A percentile compares a stretch with the other conserved stretches of the same genome.
These are phyloP conservation scores for Halocynthia aurantium DNA, from an alignment of 23 tunicate species.

Conservation along the genomic window DNA sequence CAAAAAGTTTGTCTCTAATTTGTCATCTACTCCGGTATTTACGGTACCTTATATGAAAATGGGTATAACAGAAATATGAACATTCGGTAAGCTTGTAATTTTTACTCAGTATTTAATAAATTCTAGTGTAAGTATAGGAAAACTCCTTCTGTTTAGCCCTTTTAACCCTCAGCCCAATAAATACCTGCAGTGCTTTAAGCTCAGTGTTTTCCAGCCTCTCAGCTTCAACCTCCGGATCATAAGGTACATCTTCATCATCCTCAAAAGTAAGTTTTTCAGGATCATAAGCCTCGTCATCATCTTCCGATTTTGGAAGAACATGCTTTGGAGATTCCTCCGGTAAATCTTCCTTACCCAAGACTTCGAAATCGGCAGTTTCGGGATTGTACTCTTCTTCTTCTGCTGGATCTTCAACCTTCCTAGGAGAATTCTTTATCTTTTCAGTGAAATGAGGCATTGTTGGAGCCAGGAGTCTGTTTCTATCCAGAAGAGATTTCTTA, in stretches of 20 bases:
- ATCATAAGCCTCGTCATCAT: conserved; percentile 53
- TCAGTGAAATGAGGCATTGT: background rate
- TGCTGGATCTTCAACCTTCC: background rate
- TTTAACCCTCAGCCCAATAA: no score
- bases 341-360: conserved; percentile 18
- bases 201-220: conserved; percentile 36
- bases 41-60: background rate
- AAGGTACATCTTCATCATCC: conserved; percentile 58
- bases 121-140: no score
- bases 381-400: conserved; percentile 66
- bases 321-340: conserved; percentile 2
- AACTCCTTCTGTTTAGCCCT: no score
- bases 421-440: background rate
- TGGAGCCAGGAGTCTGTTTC: background rate
- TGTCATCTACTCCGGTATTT: no score
- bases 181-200: conserved; percentile 38
- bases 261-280: conserved; percentile 58
- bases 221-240: conserved; percentile 87
- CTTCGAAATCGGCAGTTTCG: conserved; percentile 34
- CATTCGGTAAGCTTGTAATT: no score
- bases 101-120: no score
- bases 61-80: no score
- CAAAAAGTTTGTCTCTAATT: no score
- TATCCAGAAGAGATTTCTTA: background rate
- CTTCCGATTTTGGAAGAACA: background rate